phyloP scores from a whole-genome alignment of 2,888 invertebrate species.

The Aleiodes leptofemur region DNA sequence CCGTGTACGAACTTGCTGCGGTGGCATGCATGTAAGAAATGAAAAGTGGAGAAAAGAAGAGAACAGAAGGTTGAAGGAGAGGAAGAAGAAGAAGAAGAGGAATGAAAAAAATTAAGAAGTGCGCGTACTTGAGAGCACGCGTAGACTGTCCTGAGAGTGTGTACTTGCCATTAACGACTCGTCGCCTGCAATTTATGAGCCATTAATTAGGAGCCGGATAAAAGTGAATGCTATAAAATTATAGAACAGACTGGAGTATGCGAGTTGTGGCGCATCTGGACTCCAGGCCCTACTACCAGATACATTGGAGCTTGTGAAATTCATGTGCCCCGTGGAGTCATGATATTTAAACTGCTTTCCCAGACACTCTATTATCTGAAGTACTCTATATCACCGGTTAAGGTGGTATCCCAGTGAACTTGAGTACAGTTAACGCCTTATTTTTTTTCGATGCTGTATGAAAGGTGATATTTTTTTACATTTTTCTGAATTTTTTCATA shows the following conservation, averaged over 20 bases:
- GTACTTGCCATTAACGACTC: conserved; percentile 66
- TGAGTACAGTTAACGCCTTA: too few relatives aligned
- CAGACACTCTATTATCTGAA: not conserved
- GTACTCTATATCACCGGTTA: too few relatives aligned
- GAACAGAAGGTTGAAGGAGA: not conserved
- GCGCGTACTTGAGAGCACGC: conserved; percentile 28
- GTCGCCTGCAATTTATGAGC: conserved; percentile 72
- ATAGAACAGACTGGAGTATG: conserved; percentile 61
- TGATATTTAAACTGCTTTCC: not conserved
- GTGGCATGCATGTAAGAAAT: conserved; percentile 31
- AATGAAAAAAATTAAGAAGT: not conserved
- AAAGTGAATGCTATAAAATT: conserved; percentile 69
- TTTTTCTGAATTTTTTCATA: too few relatives aligned
- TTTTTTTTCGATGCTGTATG: too few relatives aligned
- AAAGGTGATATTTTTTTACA: too few relatives aligned
- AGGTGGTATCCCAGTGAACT: too few relatives aligned
- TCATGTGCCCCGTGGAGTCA: not conserved
- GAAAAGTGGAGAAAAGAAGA: conserved; percentile 16
- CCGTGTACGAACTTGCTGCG: conserved; percentile 7
- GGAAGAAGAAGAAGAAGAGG: not conserved
- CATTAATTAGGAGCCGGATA: conserved; percentile 71
- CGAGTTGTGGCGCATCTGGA: conserved; percentile 38
- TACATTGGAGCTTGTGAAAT: conserved; percentile 3
- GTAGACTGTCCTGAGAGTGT: conserved; percentile 49
- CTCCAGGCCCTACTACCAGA: conserved; percentile 25